Percentiles rank a stretch among this genome's conserved stretches.
Conservation (phyloP, 2,113 vertebrate species). For the Columba livia region DNA sequence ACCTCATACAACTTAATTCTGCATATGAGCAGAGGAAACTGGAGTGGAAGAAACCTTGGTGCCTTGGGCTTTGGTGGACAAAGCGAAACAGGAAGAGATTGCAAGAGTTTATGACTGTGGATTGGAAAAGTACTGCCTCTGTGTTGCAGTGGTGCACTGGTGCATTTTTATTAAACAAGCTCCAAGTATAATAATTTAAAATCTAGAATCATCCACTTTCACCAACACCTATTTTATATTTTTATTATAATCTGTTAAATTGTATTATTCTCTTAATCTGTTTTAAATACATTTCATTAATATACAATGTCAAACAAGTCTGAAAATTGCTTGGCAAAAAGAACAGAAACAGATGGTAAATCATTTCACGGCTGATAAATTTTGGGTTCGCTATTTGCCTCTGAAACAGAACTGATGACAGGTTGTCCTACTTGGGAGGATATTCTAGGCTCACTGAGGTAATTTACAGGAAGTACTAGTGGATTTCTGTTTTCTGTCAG, state of each 20-base stretch:
- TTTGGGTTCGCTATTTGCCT: neutral
- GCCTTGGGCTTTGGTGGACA: neutral
- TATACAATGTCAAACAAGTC: neutral
- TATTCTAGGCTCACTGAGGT: neutral
- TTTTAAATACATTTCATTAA: neutral
- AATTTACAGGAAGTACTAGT: neutral
- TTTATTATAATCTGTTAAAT: neutral
- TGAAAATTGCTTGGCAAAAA: neutral
- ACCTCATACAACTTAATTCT: neutral
- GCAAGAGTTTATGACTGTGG: neutral
- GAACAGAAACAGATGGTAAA: neutral
- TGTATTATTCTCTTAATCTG: neutral
- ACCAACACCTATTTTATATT: accelerated
- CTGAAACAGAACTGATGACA: neutral
- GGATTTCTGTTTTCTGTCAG: neutral
- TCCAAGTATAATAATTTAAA: neutral
- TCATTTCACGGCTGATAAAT: neutral
- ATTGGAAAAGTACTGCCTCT: neutral
- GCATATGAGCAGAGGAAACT: neutral
- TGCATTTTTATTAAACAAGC: neutral
- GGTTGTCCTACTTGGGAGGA: neutral
- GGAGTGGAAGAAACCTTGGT: neutral
- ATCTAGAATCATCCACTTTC: neutral
- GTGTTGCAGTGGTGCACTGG: neutral
- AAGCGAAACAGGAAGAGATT: neutral